Evolutionary conservation across 2,113 vertebrate genomes (phyloP).

Genomic region (Prolemur simus): DNA sequence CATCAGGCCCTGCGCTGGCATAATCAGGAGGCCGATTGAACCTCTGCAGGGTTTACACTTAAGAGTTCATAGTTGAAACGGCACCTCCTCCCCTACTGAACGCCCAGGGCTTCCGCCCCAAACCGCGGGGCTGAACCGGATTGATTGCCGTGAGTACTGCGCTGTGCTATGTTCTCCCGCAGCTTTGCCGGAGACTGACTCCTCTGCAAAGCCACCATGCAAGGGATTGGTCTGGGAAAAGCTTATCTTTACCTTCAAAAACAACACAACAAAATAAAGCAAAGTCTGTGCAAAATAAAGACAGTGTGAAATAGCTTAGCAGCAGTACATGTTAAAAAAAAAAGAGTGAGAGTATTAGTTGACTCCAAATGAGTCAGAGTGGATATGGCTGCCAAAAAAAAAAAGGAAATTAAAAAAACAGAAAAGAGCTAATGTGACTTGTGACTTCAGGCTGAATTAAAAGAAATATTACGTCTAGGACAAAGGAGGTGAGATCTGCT

Average conservation of each 20-base stretch:
- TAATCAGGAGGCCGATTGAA: neutral
- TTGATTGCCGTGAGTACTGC: neutral
- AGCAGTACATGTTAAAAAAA: neutral
- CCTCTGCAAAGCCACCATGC: neutral
- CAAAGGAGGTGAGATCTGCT: neutral
- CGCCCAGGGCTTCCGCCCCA: neutral
- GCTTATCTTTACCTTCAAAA: neutral
- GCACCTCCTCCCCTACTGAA: neutral
- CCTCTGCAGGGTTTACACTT: neutral
- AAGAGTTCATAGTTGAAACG: neutral
- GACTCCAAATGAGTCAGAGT: neutral
- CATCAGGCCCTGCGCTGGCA: neutral
- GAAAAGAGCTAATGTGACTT: neutral
- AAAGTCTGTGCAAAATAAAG: neutral
- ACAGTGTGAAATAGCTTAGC: neutral
- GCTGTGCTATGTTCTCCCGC: neutral
- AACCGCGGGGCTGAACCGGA: neutral
- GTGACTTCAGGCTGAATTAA: neutral
- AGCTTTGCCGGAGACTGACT: neutral
- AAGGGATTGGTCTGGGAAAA: neutral
- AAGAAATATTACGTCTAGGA: neutral
- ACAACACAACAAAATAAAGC: neutral
- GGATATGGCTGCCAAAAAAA: neutral
- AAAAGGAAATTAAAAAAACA: too few relatives aligned
- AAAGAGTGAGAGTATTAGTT: neutral